Evolutionary conservation across 2,113 vertebrate genomes (phyloP), one percentile per base, ranked within the genome.

Genomic region (Oostethus manadensis): DNA sequence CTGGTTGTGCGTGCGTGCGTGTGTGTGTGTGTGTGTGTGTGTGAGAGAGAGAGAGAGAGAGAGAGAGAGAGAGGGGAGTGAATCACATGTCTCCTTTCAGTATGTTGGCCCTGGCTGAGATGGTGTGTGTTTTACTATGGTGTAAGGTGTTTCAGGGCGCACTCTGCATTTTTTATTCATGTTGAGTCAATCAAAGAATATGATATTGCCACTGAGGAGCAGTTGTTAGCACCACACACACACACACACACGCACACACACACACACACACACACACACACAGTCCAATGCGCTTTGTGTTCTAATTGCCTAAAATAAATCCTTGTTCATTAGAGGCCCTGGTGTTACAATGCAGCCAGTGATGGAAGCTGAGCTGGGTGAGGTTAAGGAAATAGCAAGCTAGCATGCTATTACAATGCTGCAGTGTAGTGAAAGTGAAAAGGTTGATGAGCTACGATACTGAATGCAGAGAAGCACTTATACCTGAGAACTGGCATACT

Each of bases 11-110:
- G 46, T 54, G 60, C 35, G 62, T 45, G 51, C 44, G 48, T 50
- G 35, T 59, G 26, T 48, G 29, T 73, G 70, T 58, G 59, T 58
- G 26, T 14, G 49, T 51, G 53, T 29, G 56, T 48, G 44, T 43
- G 43, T 51, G 29, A 45, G 21, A 43, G 23, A 62, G 74, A 55
- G 64, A 6, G 18, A 20, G 6, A 23, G 49, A 4, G 9, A 2
- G 11, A 6, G 21, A 44, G 23, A 56, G 11, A 38, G 29, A 54
- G 45, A 44, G 51, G 18, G 56, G 45, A 47, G 54, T 66, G 64
- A 82, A 64, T 84, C 81, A 71, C 57, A 73, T 46, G 68, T 45
- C 49, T 60, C 50, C 11, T 55, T 62, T 17, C 64, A 62, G 60
- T n/a, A 50, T 66, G 58, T 65, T 40, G 44, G 57, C 57, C 43